Conservation (phyloP, 2,888 invertebrate species). For the Mantis religiosa region DNA sequence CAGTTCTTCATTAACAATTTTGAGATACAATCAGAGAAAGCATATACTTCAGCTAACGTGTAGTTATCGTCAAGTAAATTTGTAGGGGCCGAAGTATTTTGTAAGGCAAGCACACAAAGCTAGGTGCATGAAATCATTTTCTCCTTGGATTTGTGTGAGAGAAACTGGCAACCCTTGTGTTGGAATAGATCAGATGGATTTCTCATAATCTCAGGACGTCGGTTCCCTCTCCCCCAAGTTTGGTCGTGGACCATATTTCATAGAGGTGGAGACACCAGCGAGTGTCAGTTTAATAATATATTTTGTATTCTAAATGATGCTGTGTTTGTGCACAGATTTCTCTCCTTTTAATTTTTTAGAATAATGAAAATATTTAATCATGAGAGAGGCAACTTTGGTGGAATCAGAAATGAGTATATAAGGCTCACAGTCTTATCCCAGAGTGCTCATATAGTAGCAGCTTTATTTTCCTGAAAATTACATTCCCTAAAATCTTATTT, state of each 20-base stretch:
- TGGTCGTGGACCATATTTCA: background rate
- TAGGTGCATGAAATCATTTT: background rate
- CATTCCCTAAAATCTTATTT: slow-evolving; percentile 13
- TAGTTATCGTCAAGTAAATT: background rate
- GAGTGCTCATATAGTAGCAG: background rate
- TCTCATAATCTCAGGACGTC: background rate
- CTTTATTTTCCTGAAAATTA: slow-evolving; percentile 9
- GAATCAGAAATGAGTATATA: background rate
- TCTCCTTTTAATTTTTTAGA: background rate
- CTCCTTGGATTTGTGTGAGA: background rate
- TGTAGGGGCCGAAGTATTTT: background rate
- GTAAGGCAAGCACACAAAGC: too few species aligned
- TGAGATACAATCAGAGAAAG: background rate
- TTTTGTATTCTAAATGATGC: slow-evolving; percentile 2
- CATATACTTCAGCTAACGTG: background rate
- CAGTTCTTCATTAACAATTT: background rate
- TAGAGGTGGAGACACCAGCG: background rate
- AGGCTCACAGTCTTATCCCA: background rate
- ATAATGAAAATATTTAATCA: background rate
- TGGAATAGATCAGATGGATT: background rate
- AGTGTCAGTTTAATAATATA: slow-evolving; percentile 5
- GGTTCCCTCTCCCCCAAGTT: background rate
- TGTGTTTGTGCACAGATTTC: background rate
- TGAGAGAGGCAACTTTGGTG: background rate
- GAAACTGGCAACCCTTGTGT: background rate